phyloP scores from a whole-genome alignment of 2,888 invertebrate genomes.

The Tetheella fluctuosa region DNA sequence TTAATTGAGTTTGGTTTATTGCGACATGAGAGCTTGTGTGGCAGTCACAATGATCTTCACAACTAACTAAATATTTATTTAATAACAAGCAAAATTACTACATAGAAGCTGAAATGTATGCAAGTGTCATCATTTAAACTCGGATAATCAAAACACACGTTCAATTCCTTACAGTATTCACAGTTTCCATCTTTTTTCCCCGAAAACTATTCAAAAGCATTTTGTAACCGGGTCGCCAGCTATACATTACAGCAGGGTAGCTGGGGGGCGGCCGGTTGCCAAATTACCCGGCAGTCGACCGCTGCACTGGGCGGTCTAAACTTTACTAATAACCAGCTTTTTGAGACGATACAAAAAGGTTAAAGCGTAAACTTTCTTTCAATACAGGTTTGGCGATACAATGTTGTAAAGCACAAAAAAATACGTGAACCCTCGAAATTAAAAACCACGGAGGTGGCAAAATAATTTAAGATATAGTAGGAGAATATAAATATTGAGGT shows the following conservation, averaged over 20 bases:
- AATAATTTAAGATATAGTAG: too few species aligned
- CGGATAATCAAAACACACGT: background rate
- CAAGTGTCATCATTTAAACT: background rate
- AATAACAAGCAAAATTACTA: too few species aligned
- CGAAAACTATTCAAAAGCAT: slow-evolving; percentile 13
- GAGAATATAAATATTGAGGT: too few species aligned
- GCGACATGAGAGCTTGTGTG: too few species aligned
- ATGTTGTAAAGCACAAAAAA: background rate
- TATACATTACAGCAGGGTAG: background rate
- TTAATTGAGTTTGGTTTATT: too few species aligned
- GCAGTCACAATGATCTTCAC: background rate
- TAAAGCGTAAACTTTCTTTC: slow-evolving; percentile 2
- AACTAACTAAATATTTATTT: too few species aligned
- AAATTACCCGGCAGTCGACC: slow-evolving; percentile 13
- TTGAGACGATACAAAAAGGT: slow-evolving; percentile 3
- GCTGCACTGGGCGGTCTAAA: slow-evolving; percentile 13
- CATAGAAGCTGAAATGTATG: too few species aligned
- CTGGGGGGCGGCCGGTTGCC: background rate
- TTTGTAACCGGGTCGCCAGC: slow-evolving; percentile 12
- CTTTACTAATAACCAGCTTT: slow-evolving; percentile 15
- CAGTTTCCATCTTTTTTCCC: background rate
- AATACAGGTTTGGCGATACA: background rate
- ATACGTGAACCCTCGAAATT: background rate
- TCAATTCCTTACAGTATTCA: background rate
- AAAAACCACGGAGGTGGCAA: background rate